Evolutionary conservation across 2,113 vertebrate species (phyloP).

Genomic region (human): GRCh38 chr11:123290001-123290500

Average conservation of each 20-base stretch:
- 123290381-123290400: neutral
- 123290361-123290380: neutral
- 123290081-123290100: neutral
- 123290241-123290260: neutral
- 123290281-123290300: neutral
- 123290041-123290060: neutral
- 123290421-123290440: neutral
- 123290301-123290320: neutral
- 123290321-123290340: neutral
- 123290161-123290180: neutral
- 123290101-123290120: neutral
- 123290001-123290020: neutral
- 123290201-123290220: neutral
- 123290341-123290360: too few relatives aligned
- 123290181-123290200: neutral
- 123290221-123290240: neutral
- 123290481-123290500: neutral
- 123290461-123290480: slow-evolving; percentile 8
- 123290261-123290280: neutral
- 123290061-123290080: neutral
- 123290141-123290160: neutral
- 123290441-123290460: neutral
- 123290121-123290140: neutral
- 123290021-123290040: neutral
- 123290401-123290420: neutral